Conservation (phyloP, 2,888 invertebrate genomes). For the Hirtodrosophila cameraria region DNA sequence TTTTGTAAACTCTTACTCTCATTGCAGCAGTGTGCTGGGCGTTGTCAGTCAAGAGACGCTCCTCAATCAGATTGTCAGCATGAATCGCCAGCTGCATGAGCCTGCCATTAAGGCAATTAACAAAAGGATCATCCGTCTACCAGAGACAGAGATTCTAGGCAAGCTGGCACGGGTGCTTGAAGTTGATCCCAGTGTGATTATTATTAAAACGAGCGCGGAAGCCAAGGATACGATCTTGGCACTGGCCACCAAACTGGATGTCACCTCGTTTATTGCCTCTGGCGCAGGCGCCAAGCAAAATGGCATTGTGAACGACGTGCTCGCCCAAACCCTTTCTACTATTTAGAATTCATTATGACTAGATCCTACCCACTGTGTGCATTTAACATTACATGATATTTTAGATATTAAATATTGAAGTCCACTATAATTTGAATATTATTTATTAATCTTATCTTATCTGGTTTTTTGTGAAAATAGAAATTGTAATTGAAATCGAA, state of each 20-base stretch:
- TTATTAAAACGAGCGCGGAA: constrained; percentile 83
- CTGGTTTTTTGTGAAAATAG: no score
- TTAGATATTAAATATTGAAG: constrained; percentile 11
- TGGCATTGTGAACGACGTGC: constrained; percentile 30
- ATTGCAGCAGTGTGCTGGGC: constrained; percentile 66
- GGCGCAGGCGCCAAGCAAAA: constrained; percentile 48
- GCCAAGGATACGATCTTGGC: constrained; percentile 87
- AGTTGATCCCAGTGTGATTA: constrained; percentile 90
- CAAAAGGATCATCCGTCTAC: constrained; percentile 90
- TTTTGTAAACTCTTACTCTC: neutral
- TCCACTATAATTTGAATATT: neutral
- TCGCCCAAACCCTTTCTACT: neutral
- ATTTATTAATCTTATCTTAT: no score
- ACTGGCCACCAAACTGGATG: constrained; percentile 89
- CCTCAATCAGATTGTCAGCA: constrained; percentile 78
- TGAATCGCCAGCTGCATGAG: constrained; percentile 67
- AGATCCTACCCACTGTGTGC: neutral
- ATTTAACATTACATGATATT: constrained; percentile 18
- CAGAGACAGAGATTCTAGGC: constrained; percentile 88
- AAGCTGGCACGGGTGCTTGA: constrained; percentile 91
- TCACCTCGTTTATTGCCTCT: constrained; percentile 87
- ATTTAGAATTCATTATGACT: neutral
- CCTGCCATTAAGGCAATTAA: constrained; percentile 88
- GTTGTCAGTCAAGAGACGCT: constrained; percentile 73
- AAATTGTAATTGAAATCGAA: no score